Evolutionary conservation across 37 sponge, comb jelly and placozoan species (phyloP), one percentile per base, ranked within the genome.

Genomic region (Geodia barretti): DNA sequence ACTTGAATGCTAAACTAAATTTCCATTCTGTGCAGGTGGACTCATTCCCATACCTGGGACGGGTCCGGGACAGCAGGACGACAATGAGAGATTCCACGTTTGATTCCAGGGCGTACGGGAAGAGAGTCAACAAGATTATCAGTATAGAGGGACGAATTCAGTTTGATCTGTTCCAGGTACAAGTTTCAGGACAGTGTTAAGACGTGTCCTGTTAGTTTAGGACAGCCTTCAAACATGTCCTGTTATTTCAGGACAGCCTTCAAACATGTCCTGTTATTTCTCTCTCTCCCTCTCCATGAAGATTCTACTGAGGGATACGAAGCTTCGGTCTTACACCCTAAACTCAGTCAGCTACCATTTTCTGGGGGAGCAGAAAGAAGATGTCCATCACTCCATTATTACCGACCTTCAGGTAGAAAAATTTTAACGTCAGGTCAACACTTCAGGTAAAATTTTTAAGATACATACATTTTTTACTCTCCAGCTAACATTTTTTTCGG

Each of bases 271-370:
- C 32, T 70, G 41, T 7, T 4, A 21, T 28, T 3, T 26, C 43
- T 54, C 62, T 41, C 62, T 33, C 31, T 28, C 77, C 24, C 68
- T 9, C 36, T 26, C 63, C 40, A 26, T 30, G 38, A 62, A 95
- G 96, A 80, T 95, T 61, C 84, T 97, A 26, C 73, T 89, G 35
- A 78, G 96, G n/a, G 92, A 98, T 69, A 86, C 97, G 35, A 98
- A 98, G 83, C 79, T 98, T 37, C 80, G 98, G 8, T 98, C 98
- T 4, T 98, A 98, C 89, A 89, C 99, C 26, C 91, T 98, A 68
- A 95, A 96, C 77, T 97, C 99, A 61, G 99, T 98, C 70, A 96
- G 95, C 60, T 98, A 69, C 70, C 98, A 95, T 77, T 98, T 95
- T 85, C 92, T 98, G 39, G 76, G 89, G 37, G 96, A 98, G 81